phyloP scores from a whole-genome alignment of 2,113 vertebrate genomes.

The Xerus inauris region DNA sequence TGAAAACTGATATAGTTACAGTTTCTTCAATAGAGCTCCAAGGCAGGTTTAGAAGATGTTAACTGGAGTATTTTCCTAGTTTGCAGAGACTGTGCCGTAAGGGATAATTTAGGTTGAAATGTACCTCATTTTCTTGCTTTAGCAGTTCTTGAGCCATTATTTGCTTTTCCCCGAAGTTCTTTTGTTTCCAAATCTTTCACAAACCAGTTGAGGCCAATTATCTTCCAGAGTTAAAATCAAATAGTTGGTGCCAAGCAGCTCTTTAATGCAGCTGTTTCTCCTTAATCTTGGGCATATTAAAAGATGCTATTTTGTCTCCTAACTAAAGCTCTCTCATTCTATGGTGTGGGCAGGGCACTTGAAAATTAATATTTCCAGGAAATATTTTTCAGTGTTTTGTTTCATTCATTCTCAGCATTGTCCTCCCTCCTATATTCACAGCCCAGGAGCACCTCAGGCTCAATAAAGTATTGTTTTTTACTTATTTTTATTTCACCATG shows the following conservation, averaged over 20 bases:
- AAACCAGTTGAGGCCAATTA: slow-evolving; percentile 53
- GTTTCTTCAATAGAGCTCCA: slow-evolving; percentile 39
- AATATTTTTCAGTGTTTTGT: slow-evolving; percentile 1
- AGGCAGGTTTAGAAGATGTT: slow-evolving; percentile 15
- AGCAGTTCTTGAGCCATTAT: slow-evolving; percentile 19
- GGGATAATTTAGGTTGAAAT: slow-evolving; percentile 42
- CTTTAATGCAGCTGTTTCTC: slow-evolving; percentile 58
- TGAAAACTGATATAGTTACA: slow-evolving; percentile 26
- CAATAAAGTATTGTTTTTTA: background rate
- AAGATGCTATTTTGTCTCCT: background rate
- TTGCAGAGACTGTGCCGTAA: slow-evolving; percentile 47
- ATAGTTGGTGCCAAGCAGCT: slow-evolving; percentile 9
- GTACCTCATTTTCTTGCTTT: slow-evolving; percentile 43
- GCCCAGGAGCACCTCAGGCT: background rate
- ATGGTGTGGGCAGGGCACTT: background rate
- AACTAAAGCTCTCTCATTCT: slow-evolving; percentile 16
- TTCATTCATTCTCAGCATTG: background rate
- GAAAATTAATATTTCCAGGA: slow-evolving; percentile 9
- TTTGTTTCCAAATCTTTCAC: slow-evolving; percentile 67
- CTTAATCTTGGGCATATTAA: slow-evolving; percentile 17
- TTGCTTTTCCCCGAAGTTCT: slow-evolving; percentile 34
- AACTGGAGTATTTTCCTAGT: slow-evolving; percentile 63
- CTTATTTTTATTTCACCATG: background rate
- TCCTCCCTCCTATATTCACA: background rate
- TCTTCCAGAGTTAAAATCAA: slow-evolving; percentile 68